Base-by-base conservation (phyloP, 2,797 vertebrate species). In the Apodemus agrarius region DNA sequence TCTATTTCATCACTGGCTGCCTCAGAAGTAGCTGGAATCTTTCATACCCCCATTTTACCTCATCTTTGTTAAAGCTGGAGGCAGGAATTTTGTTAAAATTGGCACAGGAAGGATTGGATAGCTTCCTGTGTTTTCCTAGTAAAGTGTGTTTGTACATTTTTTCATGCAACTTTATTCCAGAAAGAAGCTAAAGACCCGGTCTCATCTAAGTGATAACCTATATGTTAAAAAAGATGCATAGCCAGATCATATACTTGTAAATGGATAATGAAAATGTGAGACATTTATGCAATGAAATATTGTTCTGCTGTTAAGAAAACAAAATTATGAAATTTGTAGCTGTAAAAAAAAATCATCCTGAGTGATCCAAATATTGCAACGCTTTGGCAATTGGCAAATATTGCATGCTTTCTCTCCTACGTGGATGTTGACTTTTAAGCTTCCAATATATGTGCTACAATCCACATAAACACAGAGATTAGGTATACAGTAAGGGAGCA, bases 1-100 rank as follows among this genome's bases (percentile, higher is more conserved):
- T 76, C 52, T 13, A 52, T 82, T 57, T 86, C 37, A n/a, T 65
- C 21, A 87, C 16, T 40, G 14, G 21, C 9, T 92, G 72, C 52
- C 52, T 89, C 31, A 78, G 93, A 94, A 86, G 52, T 29, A 92
- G 19, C 34, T 94, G 76, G n/a, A n/a, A n/a, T 26, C 52, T 40
- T 79, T 88, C 21, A 31, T 37, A 89, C 0, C 1, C 29, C 24
- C 8, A 34, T 57, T 67, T 34, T n/a, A 52, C 92, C 75, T 75
- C 13, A 89, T 72, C 95, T 96, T 14, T 94, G 3, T 78, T 91
- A 84, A 83, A 65, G 40, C 46, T 63, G 21, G 54, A 85, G 57
- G 82, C 46, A 31, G 67, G 14, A 19, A 89, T 3, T 19, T 69
- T n/a, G 34, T 69, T n/a, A n/a, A 69, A 90, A 63, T 21, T 74